phyloP scores from a whole-genome alignment of 2,888 invertebrate genomes.

The Callyntrura guangdongensis region DNA sequence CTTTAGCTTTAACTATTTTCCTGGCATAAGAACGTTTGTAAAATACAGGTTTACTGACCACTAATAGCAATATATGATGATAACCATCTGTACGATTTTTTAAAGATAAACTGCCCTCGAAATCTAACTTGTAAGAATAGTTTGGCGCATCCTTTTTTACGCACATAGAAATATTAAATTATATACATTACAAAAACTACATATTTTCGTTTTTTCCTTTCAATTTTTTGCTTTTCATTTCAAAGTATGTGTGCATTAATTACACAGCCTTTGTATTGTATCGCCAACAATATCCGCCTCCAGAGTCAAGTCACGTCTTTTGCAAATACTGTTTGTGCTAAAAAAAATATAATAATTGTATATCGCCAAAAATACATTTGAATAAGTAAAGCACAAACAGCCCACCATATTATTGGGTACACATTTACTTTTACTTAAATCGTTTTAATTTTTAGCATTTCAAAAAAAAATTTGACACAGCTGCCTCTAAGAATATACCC shows the following conservation, averaged over 20 bases:
- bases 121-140: constrained; percentile 30
- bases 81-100: neutral
- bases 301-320: neutral
- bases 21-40: neutral
- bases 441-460: neutral
- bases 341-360: neutral
- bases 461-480: too few species aligned
- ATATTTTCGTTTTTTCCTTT: neutral
- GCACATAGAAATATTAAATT: neutral
- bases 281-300: neutral
- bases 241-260: neutral
- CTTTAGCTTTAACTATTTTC: neutral
- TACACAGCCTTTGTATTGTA: neutral
- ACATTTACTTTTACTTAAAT: too few species aligned
- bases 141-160: neutral
- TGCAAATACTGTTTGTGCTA: neutral
- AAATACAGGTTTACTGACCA: constrained; percentile 45
- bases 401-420: too few species aligned
- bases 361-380: too few species aligned
- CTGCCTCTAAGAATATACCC: too few species aligned
- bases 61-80: constrained; percentile 4
- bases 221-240: neutral
- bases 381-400: neutral
- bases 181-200: neutral
- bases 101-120: constrained; percentile 12